Conservation (phyloP, 2,888 invertebrate species). For the Allolobophora icterica region DNA sequence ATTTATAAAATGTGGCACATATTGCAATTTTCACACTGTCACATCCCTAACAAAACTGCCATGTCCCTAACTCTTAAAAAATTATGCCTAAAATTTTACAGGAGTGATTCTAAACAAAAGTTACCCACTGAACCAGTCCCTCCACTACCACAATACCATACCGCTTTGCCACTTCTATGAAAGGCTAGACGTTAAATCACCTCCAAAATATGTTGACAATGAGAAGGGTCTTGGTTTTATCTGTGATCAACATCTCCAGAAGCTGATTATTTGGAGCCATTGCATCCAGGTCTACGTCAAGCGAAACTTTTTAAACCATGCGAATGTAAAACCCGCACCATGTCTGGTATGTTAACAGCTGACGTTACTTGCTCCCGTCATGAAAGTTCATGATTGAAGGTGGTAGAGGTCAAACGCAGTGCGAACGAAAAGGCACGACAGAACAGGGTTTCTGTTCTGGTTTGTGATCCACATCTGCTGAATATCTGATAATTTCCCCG, state of each 20-base stretch:
- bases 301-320: conserved; percentile 60
- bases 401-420: conserved; percentile 50
- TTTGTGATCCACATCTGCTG: conserved; percentile 41
- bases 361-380: conserved; percentile 64
- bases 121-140: conserved; percentile 63
- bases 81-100: too few species aligned
- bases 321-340: conserved; percentile 58
- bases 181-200: conserved; percentile 57
- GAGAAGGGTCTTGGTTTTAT: conserved; percentile 61
- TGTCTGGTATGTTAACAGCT: conserved; percentile 65
- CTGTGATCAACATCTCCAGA: conserved; percentile 57
- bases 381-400: conserved; percentile 57
- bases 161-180: conserved; percentile 55
- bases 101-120: too few species aligned
- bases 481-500: conserved; percentile 30
- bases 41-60: too few species aligned
- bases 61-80: too few species aligned
- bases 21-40: too few species aligned
- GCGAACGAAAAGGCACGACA: conserved; percentile 50
- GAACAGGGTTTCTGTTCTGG: conserved; percentile 44
- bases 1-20: too few species aligned
- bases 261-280: conserved; percentile 58
- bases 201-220: conserved; percentile 64
- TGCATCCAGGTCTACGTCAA: conserved; percentile 62
- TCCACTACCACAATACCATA: conserved; percentile 60